Evolutionary conservation across 2,113 vertebrate genomes (phyloP).

Genomic region (Heterotilapia buettikoferi): DNA sequence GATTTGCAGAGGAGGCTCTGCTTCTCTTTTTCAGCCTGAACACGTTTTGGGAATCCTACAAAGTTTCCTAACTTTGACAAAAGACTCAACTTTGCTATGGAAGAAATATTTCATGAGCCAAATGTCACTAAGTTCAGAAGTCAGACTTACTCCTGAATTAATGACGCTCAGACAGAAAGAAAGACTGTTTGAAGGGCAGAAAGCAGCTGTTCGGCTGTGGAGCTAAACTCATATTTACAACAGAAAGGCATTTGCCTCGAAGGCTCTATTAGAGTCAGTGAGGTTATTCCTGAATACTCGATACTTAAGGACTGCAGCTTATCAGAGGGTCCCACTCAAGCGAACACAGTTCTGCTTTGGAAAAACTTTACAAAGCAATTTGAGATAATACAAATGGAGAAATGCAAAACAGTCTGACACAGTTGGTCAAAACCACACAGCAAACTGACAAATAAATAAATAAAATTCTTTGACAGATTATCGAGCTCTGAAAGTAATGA

Average conservation of each 20-base stretch:
- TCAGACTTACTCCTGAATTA: background rate
- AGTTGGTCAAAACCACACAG: background rate
- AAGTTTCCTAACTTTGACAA: background rate
- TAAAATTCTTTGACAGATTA: background rate
- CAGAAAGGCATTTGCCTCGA: background rate
- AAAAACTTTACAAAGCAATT: background rate
- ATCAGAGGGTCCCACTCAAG: background rate
- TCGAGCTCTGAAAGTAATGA: background rate
- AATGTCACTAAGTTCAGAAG: conserved; percentile 7
- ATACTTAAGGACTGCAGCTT: background rate
- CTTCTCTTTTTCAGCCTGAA: background rate
- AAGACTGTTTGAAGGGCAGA: background rate
- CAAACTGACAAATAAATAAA: background rate
- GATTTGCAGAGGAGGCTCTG: conserved; percentile 1
- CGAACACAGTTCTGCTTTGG: background rate
- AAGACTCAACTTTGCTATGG: background rate
- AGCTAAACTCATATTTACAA: background rate
- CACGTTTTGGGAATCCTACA: background rate
- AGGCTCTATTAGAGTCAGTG: background rate
- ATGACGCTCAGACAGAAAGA: background rate
- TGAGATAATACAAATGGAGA: background rate
- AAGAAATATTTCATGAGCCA: background rate
- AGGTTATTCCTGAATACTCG: background rate
- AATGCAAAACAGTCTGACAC: background rate
- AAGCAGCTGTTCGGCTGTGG: background rate